phyloP scores from a whole-genome alignment of 2,113 vertebrate genomes.

The Microcebus jonahi region DNA sequence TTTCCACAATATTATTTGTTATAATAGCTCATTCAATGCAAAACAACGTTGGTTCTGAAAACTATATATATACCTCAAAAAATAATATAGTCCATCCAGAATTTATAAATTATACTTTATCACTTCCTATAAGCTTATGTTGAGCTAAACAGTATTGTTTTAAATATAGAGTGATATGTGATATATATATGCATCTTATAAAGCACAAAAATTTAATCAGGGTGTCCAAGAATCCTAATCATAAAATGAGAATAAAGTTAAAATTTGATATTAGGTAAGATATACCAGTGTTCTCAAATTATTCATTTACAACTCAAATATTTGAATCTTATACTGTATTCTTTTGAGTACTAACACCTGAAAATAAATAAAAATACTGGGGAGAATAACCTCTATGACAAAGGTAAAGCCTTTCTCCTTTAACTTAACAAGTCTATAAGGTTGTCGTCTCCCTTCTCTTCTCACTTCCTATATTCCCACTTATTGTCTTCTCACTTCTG shows the following conservation, averaged over 20 bases:
- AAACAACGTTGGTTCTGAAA: conserved; percentile 37
- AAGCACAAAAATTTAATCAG: neutral
- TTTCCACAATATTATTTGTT: conserved; percentile 16
- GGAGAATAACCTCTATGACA: neutral
- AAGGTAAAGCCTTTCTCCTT: conserved; percentile 1
- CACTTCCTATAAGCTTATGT: neutral
- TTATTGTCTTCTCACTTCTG: neutral
- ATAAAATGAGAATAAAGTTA: conserved; percentile 14
- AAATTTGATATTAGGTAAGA: neutral
- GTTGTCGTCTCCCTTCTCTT: neutral
- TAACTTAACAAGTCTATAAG: neutral
- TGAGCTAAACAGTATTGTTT: conserved; percentile 11
- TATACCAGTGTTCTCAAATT: neutral
- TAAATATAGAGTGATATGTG: neutral
- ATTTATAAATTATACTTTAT: conserved; percentile 20
- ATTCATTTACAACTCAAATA: conserved; percentile 19
- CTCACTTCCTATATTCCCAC: neutral
- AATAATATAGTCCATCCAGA: neutral
- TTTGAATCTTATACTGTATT: neutral
- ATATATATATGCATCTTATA: neutral
- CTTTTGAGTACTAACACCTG: neutral
- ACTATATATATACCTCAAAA: neutral
- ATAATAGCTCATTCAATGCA: neutral
- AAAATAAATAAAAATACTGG: conserved; percentile 40
- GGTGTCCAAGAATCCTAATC: conserved; percentile 8